Evolutionary conservation across 2,797 vertebrate genomes (phyloP).

Genomic region (Thamnophis elegans): DNA sequence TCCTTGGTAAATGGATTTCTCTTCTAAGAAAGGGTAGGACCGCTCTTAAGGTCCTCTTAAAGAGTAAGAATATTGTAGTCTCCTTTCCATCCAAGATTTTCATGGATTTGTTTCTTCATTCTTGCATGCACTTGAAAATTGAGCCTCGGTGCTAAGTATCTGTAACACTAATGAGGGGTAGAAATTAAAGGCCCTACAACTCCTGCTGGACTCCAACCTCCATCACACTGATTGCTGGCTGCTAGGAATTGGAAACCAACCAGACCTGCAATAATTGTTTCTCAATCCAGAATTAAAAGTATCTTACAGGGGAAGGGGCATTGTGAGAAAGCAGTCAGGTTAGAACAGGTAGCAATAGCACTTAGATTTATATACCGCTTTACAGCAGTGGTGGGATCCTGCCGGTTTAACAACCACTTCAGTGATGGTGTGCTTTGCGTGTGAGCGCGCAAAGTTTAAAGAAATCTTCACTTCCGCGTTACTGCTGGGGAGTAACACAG

Average conservation of each 20-base stretch:
- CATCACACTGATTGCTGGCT: not conserved
- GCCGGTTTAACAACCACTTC: too few species aligned
- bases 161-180: not conserved
- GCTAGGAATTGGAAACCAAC: not conserved
- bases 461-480: too few species aligned
- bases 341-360: not conserved
- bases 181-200: not conserved
- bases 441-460: too few species aligned
- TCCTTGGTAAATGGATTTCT: conserved; percentile 52
- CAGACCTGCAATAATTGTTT: not conserved
- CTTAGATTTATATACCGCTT: too few species aligned
- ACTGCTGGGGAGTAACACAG: too few species aligned
- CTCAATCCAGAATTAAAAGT: not conserved
- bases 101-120: not conserved
- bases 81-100: not conserved
- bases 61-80: not conserved
- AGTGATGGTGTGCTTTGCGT: too few species aligned
- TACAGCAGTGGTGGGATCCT: too few species aligned
- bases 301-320: not conserved
- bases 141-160: not conserved
- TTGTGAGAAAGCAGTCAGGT: not conserved
- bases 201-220: not conserved
- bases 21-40: conserved; percentile 8
- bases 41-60: conserved; percentile 4
- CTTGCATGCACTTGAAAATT: not conserved